Percentiles rank a stretch among this genome's conserved stretches.
phyloP scores from a whole-genome alignment of 2,797 vertebrate species.

The Salarias fasciatus region DNA sequence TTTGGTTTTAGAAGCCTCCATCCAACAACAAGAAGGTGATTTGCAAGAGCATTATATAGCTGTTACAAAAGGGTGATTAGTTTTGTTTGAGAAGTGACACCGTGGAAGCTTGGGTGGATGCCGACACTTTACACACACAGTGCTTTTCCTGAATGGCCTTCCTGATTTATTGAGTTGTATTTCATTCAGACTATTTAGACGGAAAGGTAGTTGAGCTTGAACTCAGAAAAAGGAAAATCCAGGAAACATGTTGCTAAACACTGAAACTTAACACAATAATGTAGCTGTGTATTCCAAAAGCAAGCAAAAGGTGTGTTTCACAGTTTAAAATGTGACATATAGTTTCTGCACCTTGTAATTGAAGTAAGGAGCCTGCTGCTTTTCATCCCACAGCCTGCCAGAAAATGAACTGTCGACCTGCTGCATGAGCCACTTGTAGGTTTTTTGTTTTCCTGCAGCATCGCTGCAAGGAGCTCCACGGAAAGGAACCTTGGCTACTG shows the following conservation, averaged over 20 bases:
- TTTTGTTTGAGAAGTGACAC: constrained; percentile 24
- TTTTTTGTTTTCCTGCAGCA: constrained; percentile 88
- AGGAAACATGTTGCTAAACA: too few species aligned
- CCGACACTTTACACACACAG: background rate
- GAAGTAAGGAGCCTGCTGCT: constrained; percentile 90
- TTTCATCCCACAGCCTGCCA: constrained; percentile 87
- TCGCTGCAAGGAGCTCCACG: constrained; percentile 93
- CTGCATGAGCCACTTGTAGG: constrained; percentile 89
- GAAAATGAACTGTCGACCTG: constrained; percentile 87
- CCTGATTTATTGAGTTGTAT: constrained; percentile 27
- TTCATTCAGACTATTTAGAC: background rate
- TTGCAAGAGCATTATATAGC: constrained; percentile 17
- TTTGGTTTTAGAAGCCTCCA: background rate
- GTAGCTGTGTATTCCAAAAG: background rate
- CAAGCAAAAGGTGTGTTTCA: background rate
- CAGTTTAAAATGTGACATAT: background rate
- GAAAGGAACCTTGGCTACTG: constrained; percentile 86
- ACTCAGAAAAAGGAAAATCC: constrained; percentile 5
- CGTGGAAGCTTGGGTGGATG: constrained; percentile 1
- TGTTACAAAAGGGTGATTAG: constrained; percentile 6
- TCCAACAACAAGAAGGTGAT: background rate
- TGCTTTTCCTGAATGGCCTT: too few species aligned
- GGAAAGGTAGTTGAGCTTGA: constrained; percentile 1
- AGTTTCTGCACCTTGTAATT: constrained; percentile 86
- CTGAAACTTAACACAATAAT: background rate